Evolutionary conservation across 2,888 invertebrate species (phyloP).

Genomic region (Lottia scabra): DNA sequence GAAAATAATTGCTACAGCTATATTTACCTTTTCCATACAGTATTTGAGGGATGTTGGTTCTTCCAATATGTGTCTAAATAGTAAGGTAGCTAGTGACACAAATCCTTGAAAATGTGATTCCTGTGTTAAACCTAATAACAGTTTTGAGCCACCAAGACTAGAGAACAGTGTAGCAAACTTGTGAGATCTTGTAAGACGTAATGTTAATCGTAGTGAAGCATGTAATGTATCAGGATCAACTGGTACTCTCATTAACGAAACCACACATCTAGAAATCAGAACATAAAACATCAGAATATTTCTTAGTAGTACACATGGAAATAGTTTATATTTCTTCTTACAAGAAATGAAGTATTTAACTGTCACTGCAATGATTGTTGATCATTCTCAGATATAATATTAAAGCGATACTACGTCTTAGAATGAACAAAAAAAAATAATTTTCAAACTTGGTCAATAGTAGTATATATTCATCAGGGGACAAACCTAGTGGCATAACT

Average conservation of each 20-base stretch:
- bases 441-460: too few relatives aligned
- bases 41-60: conserved; percentile 79
- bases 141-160: conserved; percentile 79
- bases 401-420: too few relatives aligned
- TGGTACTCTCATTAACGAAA: conserved; percentile 78
- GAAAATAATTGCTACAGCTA: too few relatives aligned
- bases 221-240: conserved; percentile 83
- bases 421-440: too few relatives aligned
- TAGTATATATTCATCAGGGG: too few relatives aligned
- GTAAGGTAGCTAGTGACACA: conserved; percentile 80
- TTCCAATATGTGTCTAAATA: conserved; percentile 84
- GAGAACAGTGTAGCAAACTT: conserved; percentile 81
- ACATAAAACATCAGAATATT: neutral
- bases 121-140: conserved; percentile 80
- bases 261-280: conserved; percentile 73
- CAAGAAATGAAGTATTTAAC: too few relatives aligned
- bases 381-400: too few relatives aligned
- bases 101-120: conserved; percentile 81
- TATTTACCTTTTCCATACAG: conserved; percentile 80
- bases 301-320: too few relatives aligned
- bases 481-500: too few relatives aligned
- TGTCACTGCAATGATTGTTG: too few relatives aligned
- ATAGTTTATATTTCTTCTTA: too few relatives aligned
- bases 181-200: conserved; percentile 81
- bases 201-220: conserved; percentile 80